Conservation (phyloP, 1,140 invertebrate genomes). For the Euura saliciscinereae region DNA sequence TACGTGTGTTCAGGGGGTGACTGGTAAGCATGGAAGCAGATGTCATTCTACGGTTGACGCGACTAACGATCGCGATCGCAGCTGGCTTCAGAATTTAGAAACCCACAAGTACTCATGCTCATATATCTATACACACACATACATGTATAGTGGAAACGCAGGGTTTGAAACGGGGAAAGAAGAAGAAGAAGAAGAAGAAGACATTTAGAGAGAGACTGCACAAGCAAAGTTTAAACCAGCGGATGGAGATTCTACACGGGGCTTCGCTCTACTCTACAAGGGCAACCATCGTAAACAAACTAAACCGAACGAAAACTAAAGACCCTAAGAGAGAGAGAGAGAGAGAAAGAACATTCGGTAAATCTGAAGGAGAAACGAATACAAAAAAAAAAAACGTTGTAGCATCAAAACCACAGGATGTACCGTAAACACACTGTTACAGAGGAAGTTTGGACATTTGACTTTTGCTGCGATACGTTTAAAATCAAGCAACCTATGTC, state of each 20-base stretch:
- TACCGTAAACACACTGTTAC: no score
- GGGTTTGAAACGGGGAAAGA: background rate
- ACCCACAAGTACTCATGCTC: background rate
- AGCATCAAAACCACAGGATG: no score
- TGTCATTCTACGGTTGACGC: background rate
- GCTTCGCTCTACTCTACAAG: background rate
- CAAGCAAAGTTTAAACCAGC: no score
- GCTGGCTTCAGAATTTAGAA: background rate
- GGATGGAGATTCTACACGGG: background rate
- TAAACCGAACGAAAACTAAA: no score
- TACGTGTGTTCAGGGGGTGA: background rate
- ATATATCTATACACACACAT: background rate
- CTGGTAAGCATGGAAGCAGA: constrained; percentile 1
- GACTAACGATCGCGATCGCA: background rate
- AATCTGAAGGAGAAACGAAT: background rate
- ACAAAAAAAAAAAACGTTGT: background rate
- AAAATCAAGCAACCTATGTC: no score
- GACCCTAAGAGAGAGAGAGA: no score
- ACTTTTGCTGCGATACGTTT: no score
- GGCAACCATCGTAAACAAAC: background rate
- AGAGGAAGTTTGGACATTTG: no score
- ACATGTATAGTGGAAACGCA: no score
- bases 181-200: background rate
- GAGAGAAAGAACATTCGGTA: no score
- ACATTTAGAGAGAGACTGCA: background rate